Conservation (phyloP, 2,888 invertebrate species). For the Timema cristinae region DNA sequence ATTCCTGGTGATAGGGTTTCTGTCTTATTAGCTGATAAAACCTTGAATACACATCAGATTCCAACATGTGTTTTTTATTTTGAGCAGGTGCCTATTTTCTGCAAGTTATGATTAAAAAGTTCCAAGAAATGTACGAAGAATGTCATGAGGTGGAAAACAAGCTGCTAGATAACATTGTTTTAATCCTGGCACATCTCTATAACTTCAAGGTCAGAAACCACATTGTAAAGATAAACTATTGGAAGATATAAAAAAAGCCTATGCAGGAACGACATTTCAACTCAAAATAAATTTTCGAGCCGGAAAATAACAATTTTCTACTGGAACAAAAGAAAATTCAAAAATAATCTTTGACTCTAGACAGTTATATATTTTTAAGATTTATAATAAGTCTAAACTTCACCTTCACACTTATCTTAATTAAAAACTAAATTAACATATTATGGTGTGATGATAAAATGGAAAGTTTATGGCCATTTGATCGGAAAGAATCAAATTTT, state of each 20-base stretch:
- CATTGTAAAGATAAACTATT: not conserved
- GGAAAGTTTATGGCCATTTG: no score
- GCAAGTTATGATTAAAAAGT: constrained; percentile 65
- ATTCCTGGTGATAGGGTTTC: not conserved
- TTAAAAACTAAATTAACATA: no score
- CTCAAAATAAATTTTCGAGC: not conserved
- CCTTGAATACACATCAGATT: constrained; percentile 1
- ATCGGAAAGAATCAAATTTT: no score
- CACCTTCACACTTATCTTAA: no score
- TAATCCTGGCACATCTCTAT: constrained; percentile 76
- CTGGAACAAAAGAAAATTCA: not conserved
- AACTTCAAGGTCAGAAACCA: constrained; percentile 69
- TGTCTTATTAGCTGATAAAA: not conserved
- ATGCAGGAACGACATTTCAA: not conserved
- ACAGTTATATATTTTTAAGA: no score
- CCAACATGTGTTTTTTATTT: not conserved
- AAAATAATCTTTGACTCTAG: no score
- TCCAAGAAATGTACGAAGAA: constrained; percentile 55
- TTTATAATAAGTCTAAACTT: no score
- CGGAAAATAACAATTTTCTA: not conserved
- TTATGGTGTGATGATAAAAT: no score
- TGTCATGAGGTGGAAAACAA: constrained; percentile 66
- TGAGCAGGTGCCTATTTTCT: constrained; percentile 72
- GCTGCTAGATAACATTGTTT: constrained; percentile 72
- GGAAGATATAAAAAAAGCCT: not conserved